Evolutionary conservation across 2,113 vertebrate species (phyloP).

Genomic region (Nesospiza acunhae): DNA sequence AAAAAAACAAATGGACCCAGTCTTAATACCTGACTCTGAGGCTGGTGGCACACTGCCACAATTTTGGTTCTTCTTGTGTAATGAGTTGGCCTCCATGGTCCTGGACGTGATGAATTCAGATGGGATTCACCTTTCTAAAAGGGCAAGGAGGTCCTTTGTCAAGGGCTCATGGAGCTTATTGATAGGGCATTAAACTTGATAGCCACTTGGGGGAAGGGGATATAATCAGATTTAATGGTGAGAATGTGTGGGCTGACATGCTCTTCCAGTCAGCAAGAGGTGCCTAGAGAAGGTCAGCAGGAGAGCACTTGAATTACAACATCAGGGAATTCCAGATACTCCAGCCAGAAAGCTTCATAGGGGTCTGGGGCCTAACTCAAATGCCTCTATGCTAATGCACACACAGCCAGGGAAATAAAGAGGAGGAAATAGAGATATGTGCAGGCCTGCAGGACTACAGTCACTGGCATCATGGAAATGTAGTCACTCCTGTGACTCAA

Average conservation of each 20-base stretch:
- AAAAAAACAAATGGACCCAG: no score
- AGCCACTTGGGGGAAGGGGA: not conserved
- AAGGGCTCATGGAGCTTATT: not conserved
- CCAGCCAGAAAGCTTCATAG: not conserved
- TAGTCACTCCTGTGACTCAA: not conserved
- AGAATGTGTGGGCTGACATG: not conserved
- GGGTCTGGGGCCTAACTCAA: no score
- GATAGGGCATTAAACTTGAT: not conserved
- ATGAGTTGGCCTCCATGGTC: not conserved
- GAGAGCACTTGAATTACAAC: not conserved
- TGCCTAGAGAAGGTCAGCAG: not conserved
- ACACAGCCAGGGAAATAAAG: not conserved
- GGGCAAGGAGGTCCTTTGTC: not conserved
- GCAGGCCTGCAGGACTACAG: not conserved
- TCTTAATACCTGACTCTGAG: not conserved
- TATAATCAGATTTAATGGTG: not conserved
- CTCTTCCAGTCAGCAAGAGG: not conserved
- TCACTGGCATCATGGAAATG: not conserved
- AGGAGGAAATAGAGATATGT: no score
- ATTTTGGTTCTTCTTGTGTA: fast-evolving
- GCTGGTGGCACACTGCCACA: not conserved
- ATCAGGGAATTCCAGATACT: not conserved
- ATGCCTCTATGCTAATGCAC: not conserved
- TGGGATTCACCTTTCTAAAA: not conserved
- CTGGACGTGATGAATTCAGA: not conserved